A percentile compares a stretch with the other conserved stretches of the same genome.
Evolutionary conservation across 2,797 vertebrate genomes (phyloP).

Genomic region (Salmo trutta): DNA sequence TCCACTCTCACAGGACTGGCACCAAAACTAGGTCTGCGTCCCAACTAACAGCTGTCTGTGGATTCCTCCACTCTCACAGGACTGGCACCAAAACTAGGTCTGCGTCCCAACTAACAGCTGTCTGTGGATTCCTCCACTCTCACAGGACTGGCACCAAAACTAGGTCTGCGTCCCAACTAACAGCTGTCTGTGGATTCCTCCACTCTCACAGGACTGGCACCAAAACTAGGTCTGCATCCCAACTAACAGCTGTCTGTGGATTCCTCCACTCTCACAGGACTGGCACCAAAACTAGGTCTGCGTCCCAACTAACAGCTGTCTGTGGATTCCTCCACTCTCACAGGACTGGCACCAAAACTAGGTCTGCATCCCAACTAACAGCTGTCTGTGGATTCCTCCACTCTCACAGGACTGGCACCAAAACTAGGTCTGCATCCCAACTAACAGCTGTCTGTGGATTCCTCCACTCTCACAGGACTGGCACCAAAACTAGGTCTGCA

Average conservation of each 20-base stretch:
- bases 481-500: slow-evolving; percentile 52
- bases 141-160: slow-evolving; percentile 51
- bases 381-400: slow-evolving; percentile 50
- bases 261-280: slow-evolving; percentile 50
- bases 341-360: slow-evolving; percentile 51
- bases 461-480: slow-evolving; percentile 51
- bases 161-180: slow-evolving; percentile 38
- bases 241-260: slow-evolving; percentile 51
- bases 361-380: slow-evolving; percentile 30
- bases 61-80: slow-evolving; percentile 51
- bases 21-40: slow-evolving; percentile 49
- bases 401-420: slow-evolving; percentile 56
- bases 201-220: slow-evolving; percentile 55
- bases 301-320: background rate
- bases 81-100: slow-evolving; percentile 56
- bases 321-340: slow-evolving; percentile 58
- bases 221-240: slow-evolving; percentile 46
- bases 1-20: slow-evolving; percentile 54
- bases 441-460: slow-evolving; percentile 53
- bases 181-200: slow-evolving; percentile 53
- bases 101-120: background rate
- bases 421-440: slow-evolving; percentile 44
- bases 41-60: slow-evolving; percentile 45
- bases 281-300: slow-evolving; percentile 54
- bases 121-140: slow-evolving; percentile 56